A percentile compares a stretch with the other conserved stretches of the same genome.
Evolutionary conservation across 1,140 invertebrate genomes (phyloP).

Genomic region (Ditylenchus dipsaci): DNA sequence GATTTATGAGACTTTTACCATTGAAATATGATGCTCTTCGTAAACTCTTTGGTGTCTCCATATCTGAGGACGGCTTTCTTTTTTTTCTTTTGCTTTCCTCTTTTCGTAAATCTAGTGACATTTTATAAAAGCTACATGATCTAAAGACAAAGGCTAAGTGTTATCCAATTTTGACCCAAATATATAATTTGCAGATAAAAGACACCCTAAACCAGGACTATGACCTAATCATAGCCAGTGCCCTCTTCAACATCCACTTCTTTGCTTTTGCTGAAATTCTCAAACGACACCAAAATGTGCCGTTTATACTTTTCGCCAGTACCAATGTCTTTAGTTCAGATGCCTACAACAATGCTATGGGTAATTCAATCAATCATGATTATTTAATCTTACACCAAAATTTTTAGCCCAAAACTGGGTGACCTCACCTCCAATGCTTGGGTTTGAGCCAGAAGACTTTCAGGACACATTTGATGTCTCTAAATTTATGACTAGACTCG

Average conservation of each 20-base stretch:
- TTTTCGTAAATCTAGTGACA: too few relatives aligned
- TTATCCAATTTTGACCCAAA: too few relatives aligned
- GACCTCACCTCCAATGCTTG: background rate
- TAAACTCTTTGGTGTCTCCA: too few relatives aligned
- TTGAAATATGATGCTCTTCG: too few relatives aligned
- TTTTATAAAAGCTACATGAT: too few relatives aligned
- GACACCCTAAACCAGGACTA: background rate
- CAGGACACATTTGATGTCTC: background rate
- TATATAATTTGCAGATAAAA: background rate
- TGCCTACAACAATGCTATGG: background rate
- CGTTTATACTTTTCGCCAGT: background rate
- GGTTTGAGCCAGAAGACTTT: background rate
- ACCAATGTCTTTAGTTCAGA: background rate
- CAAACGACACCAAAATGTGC: background rate
- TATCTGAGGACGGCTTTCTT: too few relatives aligned
- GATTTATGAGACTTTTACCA: too few relatives aligned
- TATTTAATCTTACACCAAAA: background rate
- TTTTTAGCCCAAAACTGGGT: background rate
- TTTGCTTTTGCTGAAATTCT: slow-evolving; percentile 3
- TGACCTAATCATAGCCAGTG: background rate
- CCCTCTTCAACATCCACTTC: background rate
- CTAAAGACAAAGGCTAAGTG: too few relatives aligned
- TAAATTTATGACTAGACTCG: background rate
- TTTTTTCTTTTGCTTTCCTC: too few relatives aligned
- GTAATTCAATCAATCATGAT: background rate